These are phyloP conservation scores for Chromoteleia sp. DNA, from an alignment of 2,888 invertebrate species.

Conservation along the genomic window DNA sequence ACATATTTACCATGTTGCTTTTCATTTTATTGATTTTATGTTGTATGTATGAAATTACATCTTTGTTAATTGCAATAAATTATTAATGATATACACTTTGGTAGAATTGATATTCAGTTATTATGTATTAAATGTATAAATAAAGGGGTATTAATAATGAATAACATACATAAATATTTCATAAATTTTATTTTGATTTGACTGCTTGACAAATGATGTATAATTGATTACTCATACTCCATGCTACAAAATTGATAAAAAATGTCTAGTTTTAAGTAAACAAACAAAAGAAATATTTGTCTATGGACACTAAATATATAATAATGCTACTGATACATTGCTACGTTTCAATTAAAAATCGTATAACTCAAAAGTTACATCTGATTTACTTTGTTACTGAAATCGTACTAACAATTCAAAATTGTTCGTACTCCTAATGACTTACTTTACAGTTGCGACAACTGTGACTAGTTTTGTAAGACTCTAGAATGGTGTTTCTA, in stretches of 20 bases:
- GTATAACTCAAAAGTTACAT: background rate
- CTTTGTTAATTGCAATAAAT: conserved; percentile 43
- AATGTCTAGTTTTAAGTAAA: background rate
- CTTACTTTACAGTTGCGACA: conserved; percentile 25
- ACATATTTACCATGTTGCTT: conserved; percentile 38
- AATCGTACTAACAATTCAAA: conserved; percentile 19
- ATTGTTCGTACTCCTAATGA: conserved; percentile 12
- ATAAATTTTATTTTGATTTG: conserved; percentile 28
- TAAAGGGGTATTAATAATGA: background rate
- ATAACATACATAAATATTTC: background rate
- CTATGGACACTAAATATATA: background rate
- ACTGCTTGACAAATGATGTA: conserved; percentile 18
- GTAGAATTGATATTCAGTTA: background rate
- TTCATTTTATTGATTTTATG: conserved; percentile 33
- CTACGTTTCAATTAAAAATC: background rate
- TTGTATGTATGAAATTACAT: conserved; percentile 40
- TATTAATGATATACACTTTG: conserved; percentile 12
- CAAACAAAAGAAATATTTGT: background rate
- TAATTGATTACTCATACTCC: conserved; percentile 7
- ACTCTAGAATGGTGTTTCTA: conserved; percentile 22
- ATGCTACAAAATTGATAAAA: conserved; percentile 11
- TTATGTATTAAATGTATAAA: background rate
- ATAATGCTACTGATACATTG: background rate
- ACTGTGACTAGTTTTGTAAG: conserved; percentile 24
- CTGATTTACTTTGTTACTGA: background rate